A percentile compares a stretch with the other conserved stretches of the same genome.
Evolutionary conservation across 2,113 vertebrate species (phyloP).

Genomic region (Malurus elegans): DNA sequence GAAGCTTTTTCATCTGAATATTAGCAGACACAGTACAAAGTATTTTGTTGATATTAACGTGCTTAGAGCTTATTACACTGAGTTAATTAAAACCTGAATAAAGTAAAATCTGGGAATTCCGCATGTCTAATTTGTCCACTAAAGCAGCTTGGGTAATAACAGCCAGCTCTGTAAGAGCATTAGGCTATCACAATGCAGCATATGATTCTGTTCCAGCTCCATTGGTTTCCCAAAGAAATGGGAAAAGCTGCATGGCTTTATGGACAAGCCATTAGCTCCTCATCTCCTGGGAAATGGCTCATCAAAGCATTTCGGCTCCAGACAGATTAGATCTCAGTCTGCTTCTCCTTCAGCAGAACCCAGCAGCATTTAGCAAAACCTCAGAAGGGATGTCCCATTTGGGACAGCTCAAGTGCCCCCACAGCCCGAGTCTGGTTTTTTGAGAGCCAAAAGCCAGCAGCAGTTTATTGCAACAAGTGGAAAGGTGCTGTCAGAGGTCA

Average conservation of each 20-base stretch:
- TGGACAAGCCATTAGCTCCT: constrained; percentile 5
- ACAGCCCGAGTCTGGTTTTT: accelerated
- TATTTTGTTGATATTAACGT: constrained; percentile 73
- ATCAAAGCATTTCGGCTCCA: not conserved
- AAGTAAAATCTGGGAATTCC: constrained; percentile 66
- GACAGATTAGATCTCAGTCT: constrained; percentile 11
- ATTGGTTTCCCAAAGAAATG: constrained; percentile 32
- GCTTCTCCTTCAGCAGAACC: not conserved
- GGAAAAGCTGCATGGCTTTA: constrained; percentile 15
- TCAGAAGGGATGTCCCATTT: not conserved
- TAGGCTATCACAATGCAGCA: constrained; percentile 58
- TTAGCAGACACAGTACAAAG: constrained; percentile 52
- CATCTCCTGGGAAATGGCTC: constrained; percentile 2
- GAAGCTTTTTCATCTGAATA: constrained; percentile 47
- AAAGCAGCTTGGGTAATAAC: constrained; percentile 59
- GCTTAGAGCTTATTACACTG: constrained; percentile 76
- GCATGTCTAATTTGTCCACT: constrained; percentile 69
- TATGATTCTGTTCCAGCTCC: constrained; percentile 37
- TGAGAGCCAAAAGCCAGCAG: not conserved
- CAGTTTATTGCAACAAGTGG: not conserved
- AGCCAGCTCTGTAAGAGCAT: constrained; percentile 66
- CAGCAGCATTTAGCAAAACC: not conserved
- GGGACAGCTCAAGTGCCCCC: not conserved
- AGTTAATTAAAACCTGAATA: constrained; percentile 80
- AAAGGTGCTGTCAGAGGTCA: not conserved